Percentiles rank a stretch among this genome's conserved stretches.
These are phyloP conservation scores for Trachelus tabidus DNA, from an alignment of 2,888 invertebrate genomes.

Conservation along the genomic window DNA sequence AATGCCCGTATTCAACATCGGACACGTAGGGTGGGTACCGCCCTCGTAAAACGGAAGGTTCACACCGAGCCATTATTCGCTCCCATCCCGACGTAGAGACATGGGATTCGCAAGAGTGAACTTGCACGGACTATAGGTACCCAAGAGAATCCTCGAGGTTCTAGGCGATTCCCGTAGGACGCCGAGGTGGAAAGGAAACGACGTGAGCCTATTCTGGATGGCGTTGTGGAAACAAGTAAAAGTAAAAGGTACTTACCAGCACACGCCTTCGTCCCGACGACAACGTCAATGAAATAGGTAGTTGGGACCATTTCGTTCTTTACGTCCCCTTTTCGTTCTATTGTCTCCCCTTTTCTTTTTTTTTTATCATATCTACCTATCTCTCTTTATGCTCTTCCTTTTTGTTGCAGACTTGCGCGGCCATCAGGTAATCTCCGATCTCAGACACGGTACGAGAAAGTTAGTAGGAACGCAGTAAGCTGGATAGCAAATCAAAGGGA, in stretches of 20 bases:
- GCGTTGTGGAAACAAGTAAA: not conserved
- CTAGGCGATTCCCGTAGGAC: not conserved
- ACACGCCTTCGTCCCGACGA: not conserved
- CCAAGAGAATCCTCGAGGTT: not conserved
- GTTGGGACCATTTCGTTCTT: not conserved
- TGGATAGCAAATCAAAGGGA: conserved; percentile 43
- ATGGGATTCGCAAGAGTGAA: conserved; percentile 26
- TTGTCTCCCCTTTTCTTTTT: not conserved
- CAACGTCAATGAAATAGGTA: not conserved
- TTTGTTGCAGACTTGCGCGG: not conserved
- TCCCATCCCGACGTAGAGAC: conserved; percentile 25
- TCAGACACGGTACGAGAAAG: not conserved
- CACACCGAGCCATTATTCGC: conserved; percentile 41
- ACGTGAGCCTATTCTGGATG: not conserved
- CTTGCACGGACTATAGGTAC: not conserved
- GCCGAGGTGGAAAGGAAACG: not conserved
- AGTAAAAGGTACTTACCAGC: not conserved
- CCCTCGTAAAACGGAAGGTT: conserved; percentile 38
- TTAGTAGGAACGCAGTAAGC: not conserved
- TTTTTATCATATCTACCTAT: not conserved
- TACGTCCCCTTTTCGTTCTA: not conserved
- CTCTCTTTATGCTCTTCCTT: not conserved
- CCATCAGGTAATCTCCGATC: not conserved
- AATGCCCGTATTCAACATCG: conserved; percentile 44
- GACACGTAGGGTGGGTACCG: conserved; percentile 39